Base-by-base conservation (phyloP, 2,888 invertebrate genomes). In the Osmoderma eremita region DNA sequence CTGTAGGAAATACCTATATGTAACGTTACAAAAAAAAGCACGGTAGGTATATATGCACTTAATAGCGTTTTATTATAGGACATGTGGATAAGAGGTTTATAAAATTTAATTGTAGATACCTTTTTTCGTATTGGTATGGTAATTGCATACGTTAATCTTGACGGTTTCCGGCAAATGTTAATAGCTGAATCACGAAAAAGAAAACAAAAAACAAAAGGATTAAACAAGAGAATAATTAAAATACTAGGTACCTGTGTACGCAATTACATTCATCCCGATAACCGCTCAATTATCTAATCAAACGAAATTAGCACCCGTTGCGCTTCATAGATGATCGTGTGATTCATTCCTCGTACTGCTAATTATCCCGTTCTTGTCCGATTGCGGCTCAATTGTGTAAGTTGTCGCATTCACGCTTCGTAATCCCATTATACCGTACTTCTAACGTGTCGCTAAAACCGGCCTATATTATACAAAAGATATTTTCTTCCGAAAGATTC, bases 381-480 rank as follows among this genome's bases (percentile, higher is more conserved):
- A 18, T 38, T 36, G 38, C 53, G 38, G 53, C 38, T 53, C 24
- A 53, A 53, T 53, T 38, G 53, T 38, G 36, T 53, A 53, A 53
- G 38, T 6, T 5, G 30, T 18, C 53, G 15, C 17, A 53, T 53
- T 53, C 53, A 53, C 38, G 53, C 53, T 18, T 36, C 38, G 53
- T 38, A 53, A 53, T 53, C 53, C 38, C 18, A 36, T 18, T 38
- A 18, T 6, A 30, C 10, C 30, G 3, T 38, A 15, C 3, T 53
- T 53, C 10, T 10, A 53, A 30, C 6, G 30, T 17, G 15, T 38
- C 17, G 38, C 53, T 39, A 39, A 36, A 53, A 38, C 18, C 12
- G 53, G 13, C 39, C 18, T 5, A 12, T 53, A 17, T 18, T 5
- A 12, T 53, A 17, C 38, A 8, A 17, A 15, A 12, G 24, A 18